Evolutionary conservation across 2,888 invertebrate species (phyloP), one percentile per base, ranked within the genome.

Genomic region (Drosophila aldrichi): DNA sequence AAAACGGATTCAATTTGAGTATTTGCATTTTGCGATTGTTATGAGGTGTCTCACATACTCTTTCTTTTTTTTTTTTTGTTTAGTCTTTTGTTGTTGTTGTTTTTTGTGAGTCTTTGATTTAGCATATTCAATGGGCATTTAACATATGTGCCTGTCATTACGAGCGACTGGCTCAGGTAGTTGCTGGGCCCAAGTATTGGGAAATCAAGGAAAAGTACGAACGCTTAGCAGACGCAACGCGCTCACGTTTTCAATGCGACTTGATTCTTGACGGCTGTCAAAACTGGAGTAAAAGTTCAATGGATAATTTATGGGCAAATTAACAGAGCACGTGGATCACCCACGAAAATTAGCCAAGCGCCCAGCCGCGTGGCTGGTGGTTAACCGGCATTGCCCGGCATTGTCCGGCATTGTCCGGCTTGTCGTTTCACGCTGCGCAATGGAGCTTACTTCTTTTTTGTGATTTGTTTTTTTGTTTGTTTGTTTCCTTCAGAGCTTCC

Each of bases 251-350:
- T 86, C 38, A 25, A 79, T 74, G 86, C 79, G 81, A 88, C 71
- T 85, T 61, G 69, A 88, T 80, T 82, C 74, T 46, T 56, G 63
- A 60, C 36, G 58, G 54, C 76, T 67, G 36, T 44, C 72, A 68
- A 82, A 87, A 67, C 81, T 88, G 69, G 88, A 84, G 82, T 88
- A 87, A 86, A 86, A 88, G 87, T 88, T 86, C 84, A 82, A 52
- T 7, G n/a, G 34, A 34, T 81, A 87, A 87, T 82, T 84, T 84
- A 87, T 86, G 54, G 25, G n/a, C 32, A 51, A 62, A 65, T 56
- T 68, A 55, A 7, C 43, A 12, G 44, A 56, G 82, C 85, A 85
- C 85, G 85, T 85, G 87, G 81, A 82, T 65, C 58, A 48, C 63
- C 69, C 65, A 63, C 44, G 46, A 54, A 73, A 64, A 64, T 51